Conservation (phyloP, 2,797 vertebrate genomes). For the Parambassis ranga region DNA sequence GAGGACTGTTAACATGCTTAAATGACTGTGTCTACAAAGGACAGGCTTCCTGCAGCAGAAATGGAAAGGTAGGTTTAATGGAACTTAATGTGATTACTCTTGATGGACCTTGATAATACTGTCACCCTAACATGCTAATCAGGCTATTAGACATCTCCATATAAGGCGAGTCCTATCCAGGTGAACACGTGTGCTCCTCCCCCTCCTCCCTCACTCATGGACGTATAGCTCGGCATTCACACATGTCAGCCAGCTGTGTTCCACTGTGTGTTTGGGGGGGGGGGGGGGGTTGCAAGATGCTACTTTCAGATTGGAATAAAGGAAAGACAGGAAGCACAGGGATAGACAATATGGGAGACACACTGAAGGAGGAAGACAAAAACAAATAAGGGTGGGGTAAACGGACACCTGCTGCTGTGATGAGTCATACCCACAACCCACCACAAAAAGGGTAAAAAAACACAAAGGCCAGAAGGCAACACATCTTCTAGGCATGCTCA, state of each 20-base stretch:
- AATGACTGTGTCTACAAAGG: too few relatives aligned
- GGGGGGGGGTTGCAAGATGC: constrained; percentile 6
- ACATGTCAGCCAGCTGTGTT: constrained; percentile 40
- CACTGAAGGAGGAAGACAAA: constrained; percentile 9
- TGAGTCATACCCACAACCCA: constrained; percentile 50
- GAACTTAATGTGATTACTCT: too few relatives aligned
- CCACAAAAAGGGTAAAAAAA: background rate
- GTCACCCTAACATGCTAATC: too few relatives aligned
- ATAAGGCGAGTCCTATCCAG: background rate
- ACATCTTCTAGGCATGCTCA: background rate
- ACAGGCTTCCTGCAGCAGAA: too few relatives aligned
- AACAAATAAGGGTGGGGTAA: constrained; percentile 13
- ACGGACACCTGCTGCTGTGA: constrained; percentile 66
- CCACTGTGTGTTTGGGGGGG: background rate
- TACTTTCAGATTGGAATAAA: constrained; percentile 35
- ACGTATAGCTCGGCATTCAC: constrained; percentile 10
- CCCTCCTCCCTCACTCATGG: background rate
- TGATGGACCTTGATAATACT: too few relatives aligned
- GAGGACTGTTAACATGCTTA: too few relatives aligned
- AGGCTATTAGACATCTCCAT: background rate
- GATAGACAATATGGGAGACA: constrained; percentile 2
- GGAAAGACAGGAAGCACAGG: constrained; percentile 21
- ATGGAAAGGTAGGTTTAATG: too few relatives aligned
- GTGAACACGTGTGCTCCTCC: background rate
- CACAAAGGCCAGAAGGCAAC: constrained; percentile 2